Evolutionary conservation across 2,113 vertebrate genomes (phyloP).

Genomic region (Tringa solitaria): DNA sequence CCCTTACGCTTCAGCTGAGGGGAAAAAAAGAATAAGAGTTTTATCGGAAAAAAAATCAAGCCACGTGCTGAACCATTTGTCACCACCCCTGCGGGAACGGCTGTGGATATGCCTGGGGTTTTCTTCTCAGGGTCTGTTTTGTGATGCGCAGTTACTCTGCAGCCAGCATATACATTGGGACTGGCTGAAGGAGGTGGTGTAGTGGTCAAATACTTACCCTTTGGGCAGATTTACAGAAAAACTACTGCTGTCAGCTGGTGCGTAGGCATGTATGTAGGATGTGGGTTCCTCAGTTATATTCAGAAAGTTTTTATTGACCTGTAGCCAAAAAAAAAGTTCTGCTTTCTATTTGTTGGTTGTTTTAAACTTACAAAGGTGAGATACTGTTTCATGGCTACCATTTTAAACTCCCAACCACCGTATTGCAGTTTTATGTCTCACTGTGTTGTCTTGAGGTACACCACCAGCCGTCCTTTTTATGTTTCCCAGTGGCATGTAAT

Average conservation of each 20-base stretch:
- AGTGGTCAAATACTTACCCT: background rate
- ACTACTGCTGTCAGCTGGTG: background rate
- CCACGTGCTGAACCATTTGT: fast-evolving
- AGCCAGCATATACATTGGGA: fast-evolving
- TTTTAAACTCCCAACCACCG: background rate
- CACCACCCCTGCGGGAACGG: background rate
- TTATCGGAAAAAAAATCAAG: too few relatives aligned
- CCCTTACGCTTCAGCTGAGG: fast-evolving
- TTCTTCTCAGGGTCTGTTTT: background rate
- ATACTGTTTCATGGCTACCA: fast-evolving
- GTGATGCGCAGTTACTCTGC: background rate
- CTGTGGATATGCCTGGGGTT: fast-evolving
- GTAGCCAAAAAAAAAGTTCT: background rate
- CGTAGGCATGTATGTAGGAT: fast-evolving
- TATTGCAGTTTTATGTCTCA: background rate
- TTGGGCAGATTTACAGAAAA: background rate
- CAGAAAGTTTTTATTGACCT: background rate
- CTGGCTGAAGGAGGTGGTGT: background rate
- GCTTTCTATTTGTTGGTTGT: background rate
- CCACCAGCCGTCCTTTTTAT: background rate
- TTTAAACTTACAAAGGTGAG: background rate
- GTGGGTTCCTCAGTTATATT: background rate
- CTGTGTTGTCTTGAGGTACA: background rate
- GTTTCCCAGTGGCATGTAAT: background rate
- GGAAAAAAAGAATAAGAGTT: background rate